phyloP scores from a whole-genome alignment of 64 coral and sea anemone species.

The Actinia tenebrosa region DNA sequence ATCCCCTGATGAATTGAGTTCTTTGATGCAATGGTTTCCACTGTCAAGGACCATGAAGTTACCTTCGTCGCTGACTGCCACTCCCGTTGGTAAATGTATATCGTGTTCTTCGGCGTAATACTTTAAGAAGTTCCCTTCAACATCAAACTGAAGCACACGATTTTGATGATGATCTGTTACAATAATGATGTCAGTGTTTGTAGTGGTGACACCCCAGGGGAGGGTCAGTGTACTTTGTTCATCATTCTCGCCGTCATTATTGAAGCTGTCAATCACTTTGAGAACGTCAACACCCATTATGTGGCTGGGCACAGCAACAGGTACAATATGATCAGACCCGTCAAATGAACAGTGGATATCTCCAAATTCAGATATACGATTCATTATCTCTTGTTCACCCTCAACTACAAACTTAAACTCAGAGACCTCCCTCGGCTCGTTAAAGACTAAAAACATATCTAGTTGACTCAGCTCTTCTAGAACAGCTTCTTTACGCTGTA shows the following conservation, averaged over 20 bases:
- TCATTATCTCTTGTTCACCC: not conserved
- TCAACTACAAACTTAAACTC: not conserved
- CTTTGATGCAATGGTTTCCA: conserved; percentile 1
- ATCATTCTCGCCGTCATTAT: not conserved
- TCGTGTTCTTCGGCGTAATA: not conserved
- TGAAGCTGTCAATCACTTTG: not conserved
- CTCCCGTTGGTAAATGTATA: not conserved
- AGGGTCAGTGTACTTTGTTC: not conserved
- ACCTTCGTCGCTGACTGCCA: not conserved
- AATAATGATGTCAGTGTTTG: not conserved
- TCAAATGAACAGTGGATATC: not conserved
- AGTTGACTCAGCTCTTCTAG: not conserved
- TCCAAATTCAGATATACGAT: not conserved
- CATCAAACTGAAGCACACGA: not conserved
- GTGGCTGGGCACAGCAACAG: not conserved
- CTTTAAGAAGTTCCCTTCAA: not conserved
- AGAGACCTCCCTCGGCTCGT: not conserved
- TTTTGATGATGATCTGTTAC: not conserved
- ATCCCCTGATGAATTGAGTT: not conserved
- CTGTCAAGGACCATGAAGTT: not conserved
- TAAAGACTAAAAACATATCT: not conserved
- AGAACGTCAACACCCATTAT: not conserved
- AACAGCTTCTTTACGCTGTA: not conserved
- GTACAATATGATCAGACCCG: not conserved
- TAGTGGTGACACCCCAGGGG: not conserved